These are phyloP conservation scores for Drosophila teissieri DNA, from an alignment of 1,140 invertebrate genomes.

Conservation along the genomic window DNA sequence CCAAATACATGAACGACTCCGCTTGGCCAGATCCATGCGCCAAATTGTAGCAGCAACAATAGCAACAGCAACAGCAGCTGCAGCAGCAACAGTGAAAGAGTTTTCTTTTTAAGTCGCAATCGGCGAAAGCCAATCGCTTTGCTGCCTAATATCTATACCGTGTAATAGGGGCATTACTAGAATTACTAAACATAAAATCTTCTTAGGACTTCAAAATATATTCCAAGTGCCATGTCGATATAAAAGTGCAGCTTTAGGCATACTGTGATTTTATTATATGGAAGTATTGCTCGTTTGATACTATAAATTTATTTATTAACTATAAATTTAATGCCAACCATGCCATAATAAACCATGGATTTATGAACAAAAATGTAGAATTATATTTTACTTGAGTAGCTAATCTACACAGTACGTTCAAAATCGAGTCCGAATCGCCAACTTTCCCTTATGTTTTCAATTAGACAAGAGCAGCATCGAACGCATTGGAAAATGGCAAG, in stretches of 20 bases:
- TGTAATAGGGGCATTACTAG: conserved; percentile 8
- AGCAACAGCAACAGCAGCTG: conserved; percentile 19
- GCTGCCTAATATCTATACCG: conserved; percentile 59
- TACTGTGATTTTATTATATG: too few relatives aligned
- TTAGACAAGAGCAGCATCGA: conserved; percentile 30
- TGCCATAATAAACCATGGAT: too few relatives aligned
- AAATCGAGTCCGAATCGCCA: neutral
- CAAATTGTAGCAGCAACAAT: conserved; percentile 67
- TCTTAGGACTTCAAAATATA: neutral
- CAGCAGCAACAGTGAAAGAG: conserved; percentile 30
- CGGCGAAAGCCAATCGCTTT: conserved; percentile 29
- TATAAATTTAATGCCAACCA: too few relatives aligned
- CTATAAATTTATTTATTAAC: too few relatives aligned
- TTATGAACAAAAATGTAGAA: too few relatives aligned
- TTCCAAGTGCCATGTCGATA: too few relatives aligned
- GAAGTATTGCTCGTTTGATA: too few relatives aligned
- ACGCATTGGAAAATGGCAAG: conserved; percentile 70
- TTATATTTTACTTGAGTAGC: too few relatives aligned
- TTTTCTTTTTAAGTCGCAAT: conserved; percentile 67
- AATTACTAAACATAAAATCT: neutral
- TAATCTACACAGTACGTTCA: conserved; percentile 6
- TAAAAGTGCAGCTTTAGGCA: too few relatives aligned
- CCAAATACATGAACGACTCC: conserved; percentile 77
- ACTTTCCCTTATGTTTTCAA: conserved; percentile 23
- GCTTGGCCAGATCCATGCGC: conserved; percentile 76